A percentile compares a stretch with the other conserved stretches of the same genome.
phyloP scores from a whole-genome alignment of 2,888 invertebrate genomes.

The Marronus borbonicus region DNA sequence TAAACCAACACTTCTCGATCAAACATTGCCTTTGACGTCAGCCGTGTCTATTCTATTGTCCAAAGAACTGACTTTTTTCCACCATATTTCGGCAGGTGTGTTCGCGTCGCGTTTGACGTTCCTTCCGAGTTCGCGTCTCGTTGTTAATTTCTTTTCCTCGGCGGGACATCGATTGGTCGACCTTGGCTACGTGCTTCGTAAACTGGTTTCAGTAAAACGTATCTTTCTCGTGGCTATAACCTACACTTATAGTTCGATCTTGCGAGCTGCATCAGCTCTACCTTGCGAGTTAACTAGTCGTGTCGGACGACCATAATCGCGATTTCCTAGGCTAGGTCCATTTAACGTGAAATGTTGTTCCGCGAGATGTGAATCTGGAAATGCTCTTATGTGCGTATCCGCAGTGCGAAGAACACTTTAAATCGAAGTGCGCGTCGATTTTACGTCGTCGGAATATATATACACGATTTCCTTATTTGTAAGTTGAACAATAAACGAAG shows the following conservation, averaged over 20 bases:
- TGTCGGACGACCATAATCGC: background rate
- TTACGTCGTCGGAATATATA: slow-evolving; percentile 11
- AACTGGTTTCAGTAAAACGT: slow-evolving; percentile 42
- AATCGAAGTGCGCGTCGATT: slow-evolving; percentile 21
- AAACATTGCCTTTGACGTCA: slow-evolving; percentile 30
- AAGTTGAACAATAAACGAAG: slow-evolving; percentile 25
- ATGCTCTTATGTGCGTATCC: slow-evolving; percentile 3
- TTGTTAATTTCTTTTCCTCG: slow-evolving; percentile 25
- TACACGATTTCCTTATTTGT: slow-evolving; percentile 28
- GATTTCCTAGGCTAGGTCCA: background rate
- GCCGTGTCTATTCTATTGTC: background rate
- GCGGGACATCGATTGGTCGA: slow-evolving; percentile 38
- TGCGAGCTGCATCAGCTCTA: background rate
- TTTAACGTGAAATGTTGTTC: background rate
- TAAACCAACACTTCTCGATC: background rate
- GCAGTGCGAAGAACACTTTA: slow-evolving; percentile 15
- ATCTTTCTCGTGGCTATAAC: slow-evolving; percentile 25
- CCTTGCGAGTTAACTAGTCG: too few relatives aligned
- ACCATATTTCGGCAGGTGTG: slow-evolving; percentile 21
- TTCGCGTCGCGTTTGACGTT: background rate
- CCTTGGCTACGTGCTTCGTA: slow-evolving; percentile 32
- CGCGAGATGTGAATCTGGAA: background rate
- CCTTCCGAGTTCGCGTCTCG: slow-evolving; percentile 35
- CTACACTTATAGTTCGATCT: background rate
- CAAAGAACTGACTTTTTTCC: background rate